Evolutionary conservation across 1,140 invertebrate species (phyloP).

Genomic region (Panagrolaimus sp.): DNA sequence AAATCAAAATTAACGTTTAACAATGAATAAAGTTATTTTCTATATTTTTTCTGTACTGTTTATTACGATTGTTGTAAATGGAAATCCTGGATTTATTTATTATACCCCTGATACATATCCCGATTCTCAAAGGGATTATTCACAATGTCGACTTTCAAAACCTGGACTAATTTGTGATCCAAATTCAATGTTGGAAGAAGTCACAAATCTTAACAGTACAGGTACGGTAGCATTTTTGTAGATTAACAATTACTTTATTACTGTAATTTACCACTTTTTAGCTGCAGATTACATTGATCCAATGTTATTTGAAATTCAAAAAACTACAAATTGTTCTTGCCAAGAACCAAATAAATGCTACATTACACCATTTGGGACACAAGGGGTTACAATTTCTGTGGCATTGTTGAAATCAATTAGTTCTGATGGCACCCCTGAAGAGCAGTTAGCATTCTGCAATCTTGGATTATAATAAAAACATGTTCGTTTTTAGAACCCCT

Average conservation of each 20-base stretch:
- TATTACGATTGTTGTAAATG: too few relatives aligned
- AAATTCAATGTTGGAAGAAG: slow-evolving; percentile 8
- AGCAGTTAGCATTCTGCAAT: background rate
- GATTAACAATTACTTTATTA: slow-evolving; percentile 1
- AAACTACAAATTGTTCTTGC: background rate
- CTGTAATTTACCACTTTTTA: slow-evolving; percentile 2
- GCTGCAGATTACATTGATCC: background rate
- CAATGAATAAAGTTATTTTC: too few relatives aligned
- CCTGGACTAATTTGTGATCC: slow-evolving; percentile 21
- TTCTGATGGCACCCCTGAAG: background rate
- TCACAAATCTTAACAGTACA: background rate
- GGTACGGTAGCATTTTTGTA: background rate
- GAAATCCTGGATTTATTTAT: background rate
- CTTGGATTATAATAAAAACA: background rate
- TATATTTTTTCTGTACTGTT: too few relatives aligned
- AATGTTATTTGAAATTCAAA: background rate
- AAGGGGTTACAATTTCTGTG: slow-evolving; percentile 22
- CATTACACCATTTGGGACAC: background rate
- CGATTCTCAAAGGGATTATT: slow-evolving; percentile 21
- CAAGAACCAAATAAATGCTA: background rate
- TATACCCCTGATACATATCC: slow-evolving; percentile 21
- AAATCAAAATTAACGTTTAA: too few relatives aligned
- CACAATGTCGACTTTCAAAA: slow-evolving; percentile 13
- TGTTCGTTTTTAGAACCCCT: background rate
- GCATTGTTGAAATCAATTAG: slow-evolving; percentile 20